Evolutionary conservation across 1,140 invertebrate species (phyloP).

Genomic region (Drosophila punjabiensis): DNA sequence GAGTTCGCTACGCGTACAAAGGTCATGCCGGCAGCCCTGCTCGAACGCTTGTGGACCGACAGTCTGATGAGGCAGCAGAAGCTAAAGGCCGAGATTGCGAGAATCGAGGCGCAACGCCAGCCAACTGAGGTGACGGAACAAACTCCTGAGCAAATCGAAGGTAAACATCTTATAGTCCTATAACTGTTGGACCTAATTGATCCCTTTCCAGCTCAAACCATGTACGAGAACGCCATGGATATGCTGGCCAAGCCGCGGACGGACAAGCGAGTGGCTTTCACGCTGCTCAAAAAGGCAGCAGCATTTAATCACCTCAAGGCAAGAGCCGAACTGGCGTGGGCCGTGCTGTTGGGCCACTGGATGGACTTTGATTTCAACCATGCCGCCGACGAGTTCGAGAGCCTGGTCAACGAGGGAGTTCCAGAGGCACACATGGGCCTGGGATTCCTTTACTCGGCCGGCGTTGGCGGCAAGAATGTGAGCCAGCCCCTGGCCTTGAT

Average conservation of each 20-base stretch:
- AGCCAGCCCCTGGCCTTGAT: constrained; percentile 95
- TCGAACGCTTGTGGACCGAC: constrained; percentile 72
- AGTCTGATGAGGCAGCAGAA: constrained; percentile 67
- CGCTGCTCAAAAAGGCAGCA: constrained; percentile 87
- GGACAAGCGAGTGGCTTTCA: constrained; percentile 69
- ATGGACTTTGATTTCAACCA: constrained; percentile 91
- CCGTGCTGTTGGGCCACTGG: constrained; percentile 92
- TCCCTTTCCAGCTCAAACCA: constrained; percentile 55
- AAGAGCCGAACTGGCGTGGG: constrained; percentile 94
- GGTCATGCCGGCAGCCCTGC: constrained; percentile 59
- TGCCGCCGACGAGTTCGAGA: constrained; percentile 92
- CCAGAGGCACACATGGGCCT: constrained; percentile 96
- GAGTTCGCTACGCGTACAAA: constrained; percentile 61
- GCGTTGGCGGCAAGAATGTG: constrained; percentile 91
- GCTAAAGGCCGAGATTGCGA: constrained; percentile 72
- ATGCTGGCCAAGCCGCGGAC: constrained; percentile 66
- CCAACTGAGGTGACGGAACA: constrained; percentile 17
- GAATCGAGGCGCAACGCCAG: constrained; percentile 42
- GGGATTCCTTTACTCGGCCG: constrained; percentile 95
- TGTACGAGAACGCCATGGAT: constrained; percentile 75
- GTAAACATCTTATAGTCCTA: constrained; percentile 17
- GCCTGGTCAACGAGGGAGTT: constrained; percentile 91
- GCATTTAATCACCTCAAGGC: constrained; percentile 92
- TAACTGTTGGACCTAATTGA: background rate
- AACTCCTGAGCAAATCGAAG: constrained; percentile 72